Evolutionary conservation across 2,113 vertebrate species (phyloP), one percentile per base, ranked within the genome.

Genomic region (Pavo muticus): DNA sequence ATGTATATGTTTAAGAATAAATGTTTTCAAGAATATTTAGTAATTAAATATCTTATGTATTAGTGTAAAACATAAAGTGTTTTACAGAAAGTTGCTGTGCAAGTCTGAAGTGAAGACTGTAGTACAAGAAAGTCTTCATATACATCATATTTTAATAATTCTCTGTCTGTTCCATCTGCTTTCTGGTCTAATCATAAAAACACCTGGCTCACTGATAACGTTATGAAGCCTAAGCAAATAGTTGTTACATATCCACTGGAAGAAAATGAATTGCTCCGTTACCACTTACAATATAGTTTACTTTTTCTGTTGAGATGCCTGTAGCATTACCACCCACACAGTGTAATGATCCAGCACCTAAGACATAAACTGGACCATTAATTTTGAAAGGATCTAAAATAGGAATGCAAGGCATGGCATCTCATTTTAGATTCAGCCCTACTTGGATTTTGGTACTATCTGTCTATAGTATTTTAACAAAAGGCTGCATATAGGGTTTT

Each of bases 301-400:
- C 50, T 94, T 82, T 83, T 84, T 64, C 85, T 71, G 15, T 56
- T 82, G 56, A 67, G 78, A 75, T 61, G 25, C 40, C 48, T 63
- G 5, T 74, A 69, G 40, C 54, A 71, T 89, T 76, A 59, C 15
- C 37, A 68, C 48, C 45, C 75, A 84, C 59, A 81, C 24, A 88
- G 32, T 12, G n/a, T 93, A 95, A 95, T 92, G 86, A 86, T 84
- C 65, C 69, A 40, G 44, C 37, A 68, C 69, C 24, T 85, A 74
- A 90, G 13, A 57, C 14, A 64, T 92, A 83, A 96, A 86, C n/a
- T 39, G 73, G 45, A 54, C 35, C 65, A 82, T 94, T 94, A 95
- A 84, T 63, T 91, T 97, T 70, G 73, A 78, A 63, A 90, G 32
- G 11, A 32, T 52, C 59, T 81, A 52, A 81, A 90, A 45, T 37